Conservation (phyloP, 2,113 vertebrate species). For the Fukomys damarensis region DNA sequence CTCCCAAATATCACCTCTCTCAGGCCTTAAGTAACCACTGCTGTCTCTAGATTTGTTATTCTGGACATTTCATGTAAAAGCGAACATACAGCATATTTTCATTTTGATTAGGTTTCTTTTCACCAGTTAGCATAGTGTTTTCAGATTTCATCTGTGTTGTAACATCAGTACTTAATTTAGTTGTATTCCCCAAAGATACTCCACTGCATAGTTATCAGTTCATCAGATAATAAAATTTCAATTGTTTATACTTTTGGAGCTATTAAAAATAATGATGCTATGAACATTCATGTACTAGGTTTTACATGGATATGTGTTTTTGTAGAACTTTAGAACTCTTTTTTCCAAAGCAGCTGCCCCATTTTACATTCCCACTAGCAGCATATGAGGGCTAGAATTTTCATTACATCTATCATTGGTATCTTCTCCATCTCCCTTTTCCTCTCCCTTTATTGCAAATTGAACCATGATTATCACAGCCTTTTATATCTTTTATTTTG, state of each 20-base stretch:
- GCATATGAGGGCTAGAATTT: background rate
- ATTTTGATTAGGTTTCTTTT: background rate
- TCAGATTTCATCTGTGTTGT: background rate
- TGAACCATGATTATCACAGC: background rate
- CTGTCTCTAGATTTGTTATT: background rate
- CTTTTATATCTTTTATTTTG: background rate
- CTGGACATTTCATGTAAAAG: constrained; percentile 21
- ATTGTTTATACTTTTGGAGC: background rate
- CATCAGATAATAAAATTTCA: background rate
- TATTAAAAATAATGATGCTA: background rate
- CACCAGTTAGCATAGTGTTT: background rate
- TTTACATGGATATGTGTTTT: background rate
- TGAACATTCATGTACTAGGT: background rate
- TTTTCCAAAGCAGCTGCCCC: background rate
- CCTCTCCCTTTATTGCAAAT: background rate
- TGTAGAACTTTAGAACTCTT: background rate
- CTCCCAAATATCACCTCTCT: background rate
- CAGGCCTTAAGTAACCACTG: background rate
- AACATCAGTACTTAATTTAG: background rate
- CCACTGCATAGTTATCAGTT: background rate
- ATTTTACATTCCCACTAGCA: background rate
- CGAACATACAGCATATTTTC: background rate
- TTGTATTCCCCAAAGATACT: background rate
- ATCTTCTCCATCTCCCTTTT: background rate
- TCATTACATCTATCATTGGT: background rate